These are phyloP conservation scores for Diadegma fenestrale DNA, from an alignment of 2,888 invertebrate genomes.

Conservation along the genomic window DNA sequence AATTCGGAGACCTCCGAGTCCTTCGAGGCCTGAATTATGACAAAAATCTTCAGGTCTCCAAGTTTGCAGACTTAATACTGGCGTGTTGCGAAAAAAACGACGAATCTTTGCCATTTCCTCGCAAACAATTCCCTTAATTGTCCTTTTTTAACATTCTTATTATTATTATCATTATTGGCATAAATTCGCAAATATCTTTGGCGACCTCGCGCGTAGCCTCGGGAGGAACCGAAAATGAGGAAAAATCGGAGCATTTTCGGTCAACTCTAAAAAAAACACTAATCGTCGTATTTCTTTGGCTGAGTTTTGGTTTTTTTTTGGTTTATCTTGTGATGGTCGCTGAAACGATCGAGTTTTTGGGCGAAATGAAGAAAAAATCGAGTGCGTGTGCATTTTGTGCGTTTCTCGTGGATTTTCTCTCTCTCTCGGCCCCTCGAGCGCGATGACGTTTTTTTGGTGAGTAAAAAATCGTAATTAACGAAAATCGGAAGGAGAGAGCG, in stretches of 20 bases:
- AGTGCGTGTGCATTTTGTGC: constrained; percentile 36
- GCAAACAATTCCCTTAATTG: too few species aligned
- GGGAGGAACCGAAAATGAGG: not conserved
- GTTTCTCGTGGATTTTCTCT: not conserved
- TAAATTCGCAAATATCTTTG: too few species aligned
- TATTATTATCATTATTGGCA: too few species aligned
- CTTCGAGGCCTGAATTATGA: not conserved
- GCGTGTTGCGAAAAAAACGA: constrained; percentile 57
- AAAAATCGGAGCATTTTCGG: constrained; percentile 7
- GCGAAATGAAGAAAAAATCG: not conserved
- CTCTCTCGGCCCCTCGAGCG: not conserved
- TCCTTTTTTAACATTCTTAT: too few species aligned
- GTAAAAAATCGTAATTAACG: constrained; percentile 36
- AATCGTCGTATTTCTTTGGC: constrained; percentile 47
- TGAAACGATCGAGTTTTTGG: not conserved
- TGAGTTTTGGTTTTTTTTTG: not conserved
- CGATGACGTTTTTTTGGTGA: not conserved
- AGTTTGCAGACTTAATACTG: constrained; percentile 62
- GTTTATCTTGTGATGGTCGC: not conserved
- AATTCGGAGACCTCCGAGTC: not conserved
- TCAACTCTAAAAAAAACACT: constrained; percentile 8
- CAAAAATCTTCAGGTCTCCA: not conserved
- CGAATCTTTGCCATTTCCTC: constrained; percentile 26
- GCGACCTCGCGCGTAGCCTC: too few species aligned
- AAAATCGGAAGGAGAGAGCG: constrained; percentile 42